Conservation (phyloP, 2,797 vertebrate genomes). For the Pseudochirops corinnae region DNA sequence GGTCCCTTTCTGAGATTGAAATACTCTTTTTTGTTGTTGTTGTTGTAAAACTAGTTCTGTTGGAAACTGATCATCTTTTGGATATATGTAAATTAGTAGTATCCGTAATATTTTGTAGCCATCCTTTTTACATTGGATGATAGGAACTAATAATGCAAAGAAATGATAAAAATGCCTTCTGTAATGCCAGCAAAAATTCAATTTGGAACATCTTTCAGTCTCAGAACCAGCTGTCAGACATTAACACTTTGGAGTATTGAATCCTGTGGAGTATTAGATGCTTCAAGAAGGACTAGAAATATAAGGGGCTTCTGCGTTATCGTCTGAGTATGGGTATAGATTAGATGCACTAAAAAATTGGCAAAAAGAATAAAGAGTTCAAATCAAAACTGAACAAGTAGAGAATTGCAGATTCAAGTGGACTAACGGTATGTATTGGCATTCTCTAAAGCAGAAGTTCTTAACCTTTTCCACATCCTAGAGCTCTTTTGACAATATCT, state of each 20-base stretch:
- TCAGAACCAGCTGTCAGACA: not conserved
- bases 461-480: not conserved
- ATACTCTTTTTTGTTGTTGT: not conserved
- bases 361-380: conserved; percentile 40
- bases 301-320: not conserved
- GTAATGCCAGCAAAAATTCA: not conserved
- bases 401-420: conserved; percentile 5
- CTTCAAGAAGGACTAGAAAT: conserved; percentile 6
- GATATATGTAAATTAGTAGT: not conserved
- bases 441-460: not conserved
- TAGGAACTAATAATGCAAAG: not conserved
- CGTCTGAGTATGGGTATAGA: not conserved
- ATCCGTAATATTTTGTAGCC: not conserved
- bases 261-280: not conserved
- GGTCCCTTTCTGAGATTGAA: conserved; percentile 4
- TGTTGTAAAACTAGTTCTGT: conserved; percentile 4
- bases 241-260: not conserved
- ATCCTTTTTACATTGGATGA: not conserved
- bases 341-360: conserved; percentile 33
- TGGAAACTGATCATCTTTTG: not conserved
- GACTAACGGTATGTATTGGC: conserved; percentile 25
- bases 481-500: not conserved
- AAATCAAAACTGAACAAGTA: conserved; percentile 30
- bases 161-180: not conserved
- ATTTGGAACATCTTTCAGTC: not conserved